phyloP scores from a whole-genome alignment of 2,113 vertebrate genomes.

The Myxocyprinus asiaticus region DNA sequence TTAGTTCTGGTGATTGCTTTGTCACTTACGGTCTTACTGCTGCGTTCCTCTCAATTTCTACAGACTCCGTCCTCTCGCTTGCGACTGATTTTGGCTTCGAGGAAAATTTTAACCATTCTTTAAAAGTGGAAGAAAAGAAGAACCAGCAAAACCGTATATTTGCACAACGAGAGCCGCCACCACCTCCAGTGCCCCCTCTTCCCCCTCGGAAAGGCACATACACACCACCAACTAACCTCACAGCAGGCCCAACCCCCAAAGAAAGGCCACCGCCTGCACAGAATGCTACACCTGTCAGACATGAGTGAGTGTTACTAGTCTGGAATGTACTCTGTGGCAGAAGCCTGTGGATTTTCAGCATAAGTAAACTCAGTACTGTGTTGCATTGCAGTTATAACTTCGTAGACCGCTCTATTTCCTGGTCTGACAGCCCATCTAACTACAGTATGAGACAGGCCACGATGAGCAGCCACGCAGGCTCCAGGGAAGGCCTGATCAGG shows the following conservation, averaged over 20 bases:
- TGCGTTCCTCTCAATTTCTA: constrained; percentile 5
- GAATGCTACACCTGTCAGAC: too few relatives aligned
- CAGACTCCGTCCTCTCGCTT: constrained; percentile 54
- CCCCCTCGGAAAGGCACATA: constrained; percentile 72
- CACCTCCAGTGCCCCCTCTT: constrained; percentile 69
- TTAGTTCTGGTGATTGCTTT: not conserved
- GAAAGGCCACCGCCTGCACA: constrained; percentile 59
- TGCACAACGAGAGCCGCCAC: constrained; percentile 81
- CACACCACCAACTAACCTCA: constrained; percentile 60
- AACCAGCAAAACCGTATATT: constrained; percentile 83
- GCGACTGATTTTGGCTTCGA: constrained; percentile 83
- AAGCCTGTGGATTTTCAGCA: too few relatives aligned
- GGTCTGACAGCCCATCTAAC: constrained; percentile 70
- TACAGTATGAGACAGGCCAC: constrained; percentile 85
- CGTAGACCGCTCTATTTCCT: constrained; percentile 53
- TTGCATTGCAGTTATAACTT: constrained; percentile 65
- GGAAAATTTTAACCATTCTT: constrained; percentile 77
- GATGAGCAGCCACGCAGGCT: constrained; percentile 80
- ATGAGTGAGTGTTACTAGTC: constrained; percentile 76
- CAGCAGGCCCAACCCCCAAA: constrained; percentile 70
- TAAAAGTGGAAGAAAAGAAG: constrained; percentile 88
- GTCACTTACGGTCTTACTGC: not conserved
- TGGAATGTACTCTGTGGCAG: too few relatives aligned
- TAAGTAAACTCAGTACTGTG: too few relatives aligned
- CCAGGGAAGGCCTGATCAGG: constrained; percentile 91